phyloP scores from a whole-genome alignment of 2,797 vertebrate species.

The Calcarius lapponicus region DNA sequence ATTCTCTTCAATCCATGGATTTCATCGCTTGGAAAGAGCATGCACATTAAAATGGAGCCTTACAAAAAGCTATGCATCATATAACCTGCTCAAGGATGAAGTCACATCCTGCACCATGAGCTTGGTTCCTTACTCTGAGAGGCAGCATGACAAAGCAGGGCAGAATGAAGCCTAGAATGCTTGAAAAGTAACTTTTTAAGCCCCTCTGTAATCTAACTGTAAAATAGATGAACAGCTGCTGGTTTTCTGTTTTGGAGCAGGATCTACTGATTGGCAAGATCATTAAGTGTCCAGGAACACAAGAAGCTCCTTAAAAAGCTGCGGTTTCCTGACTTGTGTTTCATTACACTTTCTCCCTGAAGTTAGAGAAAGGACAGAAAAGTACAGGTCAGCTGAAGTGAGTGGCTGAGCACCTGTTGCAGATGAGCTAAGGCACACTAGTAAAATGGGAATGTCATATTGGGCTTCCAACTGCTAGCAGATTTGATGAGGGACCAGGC shows the following conservation, averaged over 20 bases:
- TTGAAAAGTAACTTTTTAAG: background rate
- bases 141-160: background rate
- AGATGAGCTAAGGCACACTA: background rate
- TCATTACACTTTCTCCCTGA: background rate
- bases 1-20: background rate
- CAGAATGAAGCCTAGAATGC: background rate
- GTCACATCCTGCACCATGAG: background rate
- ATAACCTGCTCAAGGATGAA: background rate
- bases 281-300: background rate
- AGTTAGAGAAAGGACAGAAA: background rate
- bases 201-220: background rate
- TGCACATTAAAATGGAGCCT: background rate
- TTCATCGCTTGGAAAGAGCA: background rate
- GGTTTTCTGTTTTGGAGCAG: background rate
- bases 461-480: background rate
- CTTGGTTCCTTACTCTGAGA: background rate
- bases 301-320: background rate
- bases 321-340: background rate
- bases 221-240: background rate
- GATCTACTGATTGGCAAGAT: background rate
- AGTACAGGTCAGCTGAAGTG: background rate
- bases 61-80: background rate
- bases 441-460: background rate
- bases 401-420: background rate
- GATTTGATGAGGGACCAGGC: background rate